These are phyloP conservation scores for Drosophila planitibia DNA, from an alignment of 2,888 invertebrate genomes.

Conservation along the genomic window DNA sequence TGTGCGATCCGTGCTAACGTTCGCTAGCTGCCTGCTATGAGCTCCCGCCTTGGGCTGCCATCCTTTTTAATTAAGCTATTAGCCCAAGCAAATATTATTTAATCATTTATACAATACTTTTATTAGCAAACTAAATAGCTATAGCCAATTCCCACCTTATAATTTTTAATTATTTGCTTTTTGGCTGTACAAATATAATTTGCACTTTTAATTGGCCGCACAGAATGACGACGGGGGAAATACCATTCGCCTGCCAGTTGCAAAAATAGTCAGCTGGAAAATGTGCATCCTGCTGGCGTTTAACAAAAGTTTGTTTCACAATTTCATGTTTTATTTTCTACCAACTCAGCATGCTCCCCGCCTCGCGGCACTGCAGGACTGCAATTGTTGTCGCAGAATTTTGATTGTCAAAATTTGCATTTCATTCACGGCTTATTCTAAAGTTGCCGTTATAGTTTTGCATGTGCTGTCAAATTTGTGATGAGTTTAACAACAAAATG, in stretches of 20 bases:
- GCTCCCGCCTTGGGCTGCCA: neutral
- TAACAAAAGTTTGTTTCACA: constrained; percentile 52
- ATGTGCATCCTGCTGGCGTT: constrained; percentile 50
- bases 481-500: constrained; percentile 22
- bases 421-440: constrained; percentile 56
- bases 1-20: no score
- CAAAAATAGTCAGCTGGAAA: constrained; percentile 38
- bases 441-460: constrained; percentile 23
- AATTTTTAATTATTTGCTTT: constrained; percentile 5
- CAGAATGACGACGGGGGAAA: constrained; percentile 3
- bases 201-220: constrained; percentile 65
- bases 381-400: constrained; percentile 59
- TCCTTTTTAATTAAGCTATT: constrained; percentile 1
- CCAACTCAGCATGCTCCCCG: neutral
- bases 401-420: constrained; percentile 58
- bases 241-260: constrained; percentile 32
- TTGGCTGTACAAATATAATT: constrained; percentile 48
- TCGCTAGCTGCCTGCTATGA: no score
- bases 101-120: neutral
- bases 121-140: neutral
- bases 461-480: constrained; percentile 27
- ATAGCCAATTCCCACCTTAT: neutral
- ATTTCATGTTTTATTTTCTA: constrained; percentile 46
- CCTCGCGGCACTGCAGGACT: constrained; percentile 20
- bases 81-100: neutral